Base-by-base conservation (phyloP, 2,888 invertebrate species). In the Cacoxenus indagator region DNA sequence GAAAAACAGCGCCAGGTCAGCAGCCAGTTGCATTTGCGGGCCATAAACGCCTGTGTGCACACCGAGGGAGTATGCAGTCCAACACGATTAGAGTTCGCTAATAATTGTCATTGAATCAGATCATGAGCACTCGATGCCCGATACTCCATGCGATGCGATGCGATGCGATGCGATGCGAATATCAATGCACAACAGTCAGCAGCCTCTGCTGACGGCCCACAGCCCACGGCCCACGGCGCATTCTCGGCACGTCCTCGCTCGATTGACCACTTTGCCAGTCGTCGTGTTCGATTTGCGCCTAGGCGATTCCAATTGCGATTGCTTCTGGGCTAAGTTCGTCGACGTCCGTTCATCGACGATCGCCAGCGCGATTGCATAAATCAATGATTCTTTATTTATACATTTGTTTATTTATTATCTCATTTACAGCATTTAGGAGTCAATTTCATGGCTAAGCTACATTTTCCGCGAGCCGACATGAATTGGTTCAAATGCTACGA, bases 41-140 rank as follows among this genome's bases (percentile, higher is more conserved):
- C 51, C 11, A 51, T 51, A 22, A 51, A 22, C 4, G 51, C 17
- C 19, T 51, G 8, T 19, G 22, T 22, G n/a, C 14, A 37, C 8
- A 51, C 51, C 22, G 51, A 9, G n/a, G 45, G 45, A 14, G 51
- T 22, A 17, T 51, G 24, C 73, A 70, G 71, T 17, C 64, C 73
- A 68, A 76, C 78, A 78, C 82, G 82, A 81, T 82, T 78, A 75
- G 75, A 73, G 73, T 62, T 70, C 70, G 73, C 76, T 82, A 82
- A 82, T 82, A 82, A 82, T 80, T 83, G 81, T 75, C 83, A 81
- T 83, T 75, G 82, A 82, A 81, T 82, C 76, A 73, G 73, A 70
- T 74, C 76, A 67, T 68, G 73, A 69, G 70, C 66, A 27, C 37
- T 37, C 9, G 9, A 11, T 37, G n/a, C n/a, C n/a, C n/a, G n/a